These are phyloP conservation scores for Cephus rjabovi DNA, from an alignment of 2,888 invertebrate genomes.

Conservation along the genomic window DNA sequence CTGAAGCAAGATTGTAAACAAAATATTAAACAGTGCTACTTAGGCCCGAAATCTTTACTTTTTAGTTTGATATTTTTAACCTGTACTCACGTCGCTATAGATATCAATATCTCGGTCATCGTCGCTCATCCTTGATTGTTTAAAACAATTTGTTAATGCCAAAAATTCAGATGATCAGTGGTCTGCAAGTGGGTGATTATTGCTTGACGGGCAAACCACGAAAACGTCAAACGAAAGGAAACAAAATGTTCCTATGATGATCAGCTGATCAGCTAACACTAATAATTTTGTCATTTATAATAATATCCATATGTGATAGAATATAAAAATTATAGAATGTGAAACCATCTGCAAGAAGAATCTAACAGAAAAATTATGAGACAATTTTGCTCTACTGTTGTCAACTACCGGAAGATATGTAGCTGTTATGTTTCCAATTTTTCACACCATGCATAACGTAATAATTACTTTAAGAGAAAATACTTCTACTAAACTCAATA, in stretches of 20 bases:
- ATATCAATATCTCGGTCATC: constrained; percentile 95
- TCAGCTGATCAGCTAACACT: constrained; percentile 1
- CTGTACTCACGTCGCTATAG: constrained; percentile 90
- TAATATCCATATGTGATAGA: background rate
- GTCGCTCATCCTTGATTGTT: constrained; percentile 80
- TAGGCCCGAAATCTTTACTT: constrained; percentile 1
- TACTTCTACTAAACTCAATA: background rate
- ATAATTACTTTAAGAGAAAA: background rate
- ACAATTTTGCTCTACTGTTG: background rate
- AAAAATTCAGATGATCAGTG: background rate
- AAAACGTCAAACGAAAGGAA: background rate
- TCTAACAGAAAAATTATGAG: background rate
- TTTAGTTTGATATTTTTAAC: constrained; percentile 7
- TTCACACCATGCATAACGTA: background rate
- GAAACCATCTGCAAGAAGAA: background rate
- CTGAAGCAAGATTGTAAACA: constrained; percentile 64
- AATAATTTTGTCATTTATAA: background rate
- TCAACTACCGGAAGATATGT: background rate
- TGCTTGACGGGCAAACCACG: background rate
- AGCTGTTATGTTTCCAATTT: background rate
- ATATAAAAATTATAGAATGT: background rate
- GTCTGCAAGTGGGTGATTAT: constrained; percentile 4
- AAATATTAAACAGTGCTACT: constrained; percentile 12
- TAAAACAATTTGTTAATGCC: constrained; percentile 1
- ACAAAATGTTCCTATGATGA: constrained; percentile 3